These are phyloP conservation scores for Oncorhynchus mykiss DNA, from an alignment of 2,113 vertebrate genomes.

Conservation along the genomic window DNA sequence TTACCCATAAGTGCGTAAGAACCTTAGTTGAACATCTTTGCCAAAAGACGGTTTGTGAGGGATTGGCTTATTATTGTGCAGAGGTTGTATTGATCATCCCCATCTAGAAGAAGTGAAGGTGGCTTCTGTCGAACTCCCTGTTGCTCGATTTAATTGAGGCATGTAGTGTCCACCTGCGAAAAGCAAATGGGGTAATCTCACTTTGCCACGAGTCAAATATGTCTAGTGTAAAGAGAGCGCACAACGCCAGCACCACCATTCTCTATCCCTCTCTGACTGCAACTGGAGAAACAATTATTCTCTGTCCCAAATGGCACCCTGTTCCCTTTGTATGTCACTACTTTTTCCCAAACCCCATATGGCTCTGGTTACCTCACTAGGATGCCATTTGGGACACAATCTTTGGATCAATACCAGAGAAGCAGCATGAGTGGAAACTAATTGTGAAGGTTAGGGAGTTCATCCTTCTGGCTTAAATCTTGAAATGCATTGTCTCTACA, in stretches of 20 bases:
- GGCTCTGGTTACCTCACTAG: no score
- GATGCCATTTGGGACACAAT: no score
- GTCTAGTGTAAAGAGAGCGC: conserved; percentile 28
- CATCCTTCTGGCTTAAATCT: conserved; percentile 47
- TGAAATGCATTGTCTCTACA: conserved; percentile 15
- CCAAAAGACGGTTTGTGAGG: not conserved
- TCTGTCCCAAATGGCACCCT: conserved; percentile 14
- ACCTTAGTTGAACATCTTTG: no score
- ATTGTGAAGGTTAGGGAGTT: conserved; percentile 56
- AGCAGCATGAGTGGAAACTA: conserved; percentile 61
- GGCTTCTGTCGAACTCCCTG: not conserved
- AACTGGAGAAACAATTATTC: conserved; percentile 50
- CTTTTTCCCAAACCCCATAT: no score
- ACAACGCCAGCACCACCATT: conserved; percentile 34
- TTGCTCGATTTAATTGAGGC: conserved; percentile 1
- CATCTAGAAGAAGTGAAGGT: not conserved
- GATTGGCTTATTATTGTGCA: not conserved
- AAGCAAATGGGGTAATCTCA: not conserved
- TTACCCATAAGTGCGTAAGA: no score
- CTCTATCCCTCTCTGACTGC: conserved; percentile 22
- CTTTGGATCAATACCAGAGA: conserved; percentile 50
- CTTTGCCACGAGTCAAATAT: conserved; percentile 20
- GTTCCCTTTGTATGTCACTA: no score
- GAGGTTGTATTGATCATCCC: not conserved
- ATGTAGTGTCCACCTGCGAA: not conserved